Base-by-base conservation (phyloP, 2,797 vertebrate genomes). In the Megalops cyprinoides region DNA sequence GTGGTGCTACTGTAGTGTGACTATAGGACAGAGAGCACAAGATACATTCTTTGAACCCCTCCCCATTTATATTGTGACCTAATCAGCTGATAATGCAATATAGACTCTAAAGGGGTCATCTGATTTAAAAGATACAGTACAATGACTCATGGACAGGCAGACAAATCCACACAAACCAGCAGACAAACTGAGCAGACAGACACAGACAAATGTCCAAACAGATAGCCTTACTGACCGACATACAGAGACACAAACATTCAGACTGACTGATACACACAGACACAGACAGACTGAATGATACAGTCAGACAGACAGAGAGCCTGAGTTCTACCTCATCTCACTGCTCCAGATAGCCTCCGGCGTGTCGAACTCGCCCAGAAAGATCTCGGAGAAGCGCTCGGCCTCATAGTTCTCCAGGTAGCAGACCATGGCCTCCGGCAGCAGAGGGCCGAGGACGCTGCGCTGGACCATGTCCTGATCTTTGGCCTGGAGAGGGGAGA, bases 311-410 rank as follows among this genome's bases (percentile, higher is more conserved):
- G 39, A 37, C 20, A n/a, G 42, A 71, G 12, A 62, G n/a, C n/a
- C 60, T 15, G n/a, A n/a, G 23, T 28, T n/a, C 28, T 65, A 98
- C 98, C 98, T 98, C 98, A 99, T 99, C 92, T 99, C 98, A 49
- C 95, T 98, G 94, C 97, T 99, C 98, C 98, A 99, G 90, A 99
- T 99, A 85, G 98, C 98, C 92, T 99, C 98, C 0, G 98, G 98
- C 12, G 98, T 99, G 84, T 99, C 98, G 88, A 99, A 99, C 87
- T 99, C 98, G 88, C 98, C 98, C 4, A 99, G 93, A 90, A 99
- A 99, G 86, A 99, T 99, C 91, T 99, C 98, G 0, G 98, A 98
- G 93, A 99, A 98, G 81, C 96, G 97, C 81, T 99, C 98, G 4
- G 98, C 92, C 81, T 98, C 98, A 42, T 99, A 99, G 89, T 99